Evolutionary conservation across 2,113 vertebrate species (phyloP), one percentile per base, ranked within the genome.

Genomic region (Pachypanchax playfairii): DNA sequence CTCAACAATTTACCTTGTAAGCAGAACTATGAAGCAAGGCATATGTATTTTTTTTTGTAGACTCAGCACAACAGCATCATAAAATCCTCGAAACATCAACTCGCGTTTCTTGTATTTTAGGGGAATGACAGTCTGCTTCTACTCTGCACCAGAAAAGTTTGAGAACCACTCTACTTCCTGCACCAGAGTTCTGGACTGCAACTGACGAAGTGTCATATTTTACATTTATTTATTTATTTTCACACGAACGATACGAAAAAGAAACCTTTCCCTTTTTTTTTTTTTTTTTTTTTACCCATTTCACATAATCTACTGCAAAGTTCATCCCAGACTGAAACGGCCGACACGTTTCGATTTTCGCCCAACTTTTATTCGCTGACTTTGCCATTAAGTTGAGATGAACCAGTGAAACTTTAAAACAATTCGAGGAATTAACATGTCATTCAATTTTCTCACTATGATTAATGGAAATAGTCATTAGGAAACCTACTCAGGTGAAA

Each of bases 401-500:
- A 71, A 62, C 65, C 41, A 46, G 53, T 13, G 33, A 62, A 70
- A 67, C 51, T 21, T 28, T 22, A 52, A 38, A 52, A 63, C 17
- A 59, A 50, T 63, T 61, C 36, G 42, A 70, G 14, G 58, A 75
- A 65, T 82, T 71, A 76, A 58, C 54, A 25, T 17, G 21, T 15
- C 57, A 79, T 73, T 70, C 46, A 49, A 77, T 80, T 80, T 52
- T 53, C 14, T 46, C 13, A 39, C 49, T 72, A 58, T 67, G 66
- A 78, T 61, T 85, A 58, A 60, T 60, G 67, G 59, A 66, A 77
- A 73, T 63, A 75, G 83, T 75, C 73, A 85, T 85, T 85, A 85
- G 61, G 33, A 59, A 63, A 85, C 54, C 56, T 59, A 62, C 76
- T 82, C 69, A 75, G 73, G 83, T 85, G 79, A 77, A 76, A n/a